These are phyloP conservation scores for Nomada fucata DNA, from an alignment of 2,888 invertebrate species.

Conservation along the genomic window DNA sequence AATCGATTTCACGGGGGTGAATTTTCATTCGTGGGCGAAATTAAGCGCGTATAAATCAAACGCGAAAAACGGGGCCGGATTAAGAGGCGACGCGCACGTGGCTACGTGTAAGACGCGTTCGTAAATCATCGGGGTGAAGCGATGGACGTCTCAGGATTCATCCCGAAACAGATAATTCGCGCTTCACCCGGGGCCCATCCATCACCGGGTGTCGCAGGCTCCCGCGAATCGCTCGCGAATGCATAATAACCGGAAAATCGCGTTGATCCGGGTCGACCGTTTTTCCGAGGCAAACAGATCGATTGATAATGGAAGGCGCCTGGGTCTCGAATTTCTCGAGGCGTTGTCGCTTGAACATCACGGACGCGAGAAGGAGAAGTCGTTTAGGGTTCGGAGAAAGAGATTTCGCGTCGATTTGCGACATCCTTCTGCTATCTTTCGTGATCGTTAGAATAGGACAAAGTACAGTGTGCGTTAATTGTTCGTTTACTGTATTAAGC, in stretches of 20 bases:
- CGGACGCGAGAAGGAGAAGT: neutral
- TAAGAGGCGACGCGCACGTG: slow-evolving; percentile 33
- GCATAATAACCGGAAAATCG: slow-evolving; percentile 49
- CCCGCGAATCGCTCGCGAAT: slow-evolving; percentile 38
- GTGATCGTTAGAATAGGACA: no score
- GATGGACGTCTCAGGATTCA: slow-evolving; percentile 40
- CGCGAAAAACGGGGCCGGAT: slow-evolving; percentile 28
- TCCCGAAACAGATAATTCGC: slow-evolving; percentile 52
- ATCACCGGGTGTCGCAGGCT: slow-evolving; percentile 48
- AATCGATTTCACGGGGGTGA: slow-evolving; percentile 35
- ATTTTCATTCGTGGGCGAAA: slow-evolving; percentile 27
- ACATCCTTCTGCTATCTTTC: no score
- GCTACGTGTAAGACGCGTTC: slow-evolving; percentile 35
- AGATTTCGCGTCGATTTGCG: neutral
- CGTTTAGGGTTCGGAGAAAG: neutral
- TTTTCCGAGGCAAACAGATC: slow-evolving; percentile 6
- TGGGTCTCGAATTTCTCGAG: slow-evolving; percentile 1
- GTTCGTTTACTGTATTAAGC: no score
- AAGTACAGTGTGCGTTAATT: no score
- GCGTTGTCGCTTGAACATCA: neutral
- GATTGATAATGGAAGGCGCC: neutral
- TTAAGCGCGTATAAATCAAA: slow-evolving; percentile 47
- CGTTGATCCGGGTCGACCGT: slow-evolving; percentile 31
- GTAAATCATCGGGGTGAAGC: slow-evolving; percentile 50
- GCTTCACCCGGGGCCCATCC: slow-evolving; percentile 41